A percentile compares a stretch with the other conserved stretches of the same genome.
phyloP scores from a whole-genome alignment of 2,888 invertebrate genomes.

The Campaea margaritaria region DNA sequence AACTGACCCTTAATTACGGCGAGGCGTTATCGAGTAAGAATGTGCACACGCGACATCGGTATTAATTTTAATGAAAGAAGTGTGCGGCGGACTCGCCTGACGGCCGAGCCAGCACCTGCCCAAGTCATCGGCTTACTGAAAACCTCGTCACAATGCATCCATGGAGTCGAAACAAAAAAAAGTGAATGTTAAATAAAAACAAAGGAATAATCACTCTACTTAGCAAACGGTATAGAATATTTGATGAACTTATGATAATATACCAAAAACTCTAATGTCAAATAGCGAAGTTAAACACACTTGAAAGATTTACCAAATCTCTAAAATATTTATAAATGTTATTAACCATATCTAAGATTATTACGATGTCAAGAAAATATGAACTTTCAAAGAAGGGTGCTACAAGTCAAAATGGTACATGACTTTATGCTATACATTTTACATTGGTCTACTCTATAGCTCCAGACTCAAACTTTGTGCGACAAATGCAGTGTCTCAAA shows the following conservation, averaged over 20 bases:
- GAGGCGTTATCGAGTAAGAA: constrained; percentile 85
- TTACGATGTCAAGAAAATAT: too few species aligned
- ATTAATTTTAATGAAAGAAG: constrained; percentile 86
- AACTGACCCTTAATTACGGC: constrained; percentile 80
- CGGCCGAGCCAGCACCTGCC: constrained; percentile 73
- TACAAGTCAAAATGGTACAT: too few species aligned
- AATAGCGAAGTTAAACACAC: too few species aligned
- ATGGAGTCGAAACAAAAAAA: constrained; percentile 15
- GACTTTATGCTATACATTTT: too few species aligned
- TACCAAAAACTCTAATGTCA: too few species aligned
- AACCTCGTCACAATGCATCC: constrained; percentile 52
- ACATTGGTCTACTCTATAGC: constrained; percentile 40
- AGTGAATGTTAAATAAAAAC: background rate
- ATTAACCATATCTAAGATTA: too few species aligned
- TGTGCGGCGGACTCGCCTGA: constrained; percentile 61
- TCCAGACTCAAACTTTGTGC: constrained; percentile 48
- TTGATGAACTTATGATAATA: too few species aligned
- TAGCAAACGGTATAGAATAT: too few species aligned
- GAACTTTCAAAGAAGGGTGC: too few species aligned
- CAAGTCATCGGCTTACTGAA: constrained; percentile 71
- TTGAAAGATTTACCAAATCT: too few species aligned
- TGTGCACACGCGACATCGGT: constrained; percentile 85
- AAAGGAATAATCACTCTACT: background rate
- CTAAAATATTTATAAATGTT: too few species aligned
- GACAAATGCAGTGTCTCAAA: constrained; percentile 51